These are phyloP conservation scores for Dryococelus australis DNA, from an alignment of 2,888 invertebrate genomes.

Conservation along the genomic window DNA sequence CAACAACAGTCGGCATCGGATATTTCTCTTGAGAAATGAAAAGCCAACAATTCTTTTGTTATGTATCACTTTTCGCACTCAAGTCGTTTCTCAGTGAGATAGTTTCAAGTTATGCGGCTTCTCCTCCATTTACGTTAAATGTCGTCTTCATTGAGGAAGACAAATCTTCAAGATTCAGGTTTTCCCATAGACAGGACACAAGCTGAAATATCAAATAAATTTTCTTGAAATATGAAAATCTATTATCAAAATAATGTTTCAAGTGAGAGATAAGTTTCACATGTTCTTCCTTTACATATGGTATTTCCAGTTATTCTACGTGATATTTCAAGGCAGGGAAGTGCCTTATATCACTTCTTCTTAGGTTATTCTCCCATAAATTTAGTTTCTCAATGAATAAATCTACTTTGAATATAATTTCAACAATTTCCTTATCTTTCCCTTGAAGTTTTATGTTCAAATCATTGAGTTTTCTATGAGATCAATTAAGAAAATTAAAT, in stretches of 20 bases:
- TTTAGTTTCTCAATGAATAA: not conserved
- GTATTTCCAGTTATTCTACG: not conserved
- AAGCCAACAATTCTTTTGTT: not conserved
- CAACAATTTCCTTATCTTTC: not conserved
- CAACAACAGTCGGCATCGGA: no score
- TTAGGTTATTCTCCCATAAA: not conserved
- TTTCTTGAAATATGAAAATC: not conserved
- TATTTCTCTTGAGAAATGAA: no score
- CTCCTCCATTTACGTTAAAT: not conserved
- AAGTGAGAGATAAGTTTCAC: not conserved
- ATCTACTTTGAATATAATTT: not conserved
- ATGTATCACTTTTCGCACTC: not conserved
- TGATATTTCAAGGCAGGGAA: not conserved
- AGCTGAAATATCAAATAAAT: not conserved
- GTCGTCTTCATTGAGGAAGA: not conserved
- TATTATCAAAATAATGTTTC: not conserved
- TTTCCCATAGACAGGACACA: not conserved
- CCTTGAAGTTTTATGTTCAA: not conserved
- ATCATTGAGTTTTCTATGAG: not conserved
- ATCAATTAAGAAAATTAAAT: not conserved
- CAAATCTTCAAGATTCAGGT: not conserved
- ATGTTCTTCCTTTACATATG: not conserved
- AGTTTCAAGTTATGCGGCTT: not conserved
- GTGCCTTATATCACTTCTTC: not conserved
- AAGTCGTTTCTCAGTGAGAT: no score